phyloP scores from a whole-genome alignment of 2,888 invertebrate species.

The Hoplodrina blanda region DNA sequence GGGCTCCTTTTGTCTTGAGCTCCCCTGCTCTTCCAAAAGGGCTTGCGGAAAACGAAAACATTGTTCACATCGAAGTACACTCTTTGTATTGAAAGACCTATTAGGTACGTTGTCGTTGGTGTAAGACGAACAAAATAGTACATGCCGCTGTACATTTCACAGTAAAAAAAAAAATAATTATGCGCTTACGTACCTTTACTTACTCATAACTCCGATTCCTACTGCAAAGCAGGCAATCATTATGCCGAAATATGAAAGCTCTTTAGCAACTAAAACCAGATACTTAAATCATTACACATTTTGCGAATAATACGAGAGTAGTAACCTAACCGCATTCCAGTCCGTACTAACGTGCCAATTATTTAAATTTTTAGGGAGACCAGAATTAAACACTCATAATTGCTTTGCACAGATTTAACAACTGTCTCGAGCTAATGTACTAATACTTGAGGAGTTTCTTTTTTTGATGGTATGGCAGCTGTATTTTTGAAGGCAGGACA shows the following conservation, averaged over 20 bases:
- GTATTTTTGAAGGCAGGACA: conserved; percentile 74
- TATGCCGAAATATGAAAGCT: neutral
- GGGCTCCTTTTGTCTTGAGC: conserved; percentile 48
- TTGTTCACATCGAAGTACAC: conserved; percentile 2
- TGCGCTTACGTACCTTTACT: neutral
- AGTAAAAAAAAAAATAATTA: conserved; percentile 8
- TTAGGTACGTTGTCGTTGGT: neutral
- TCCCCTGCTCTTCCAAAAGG: conserved; percentile 38
- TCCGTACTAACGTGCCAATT: neutral
- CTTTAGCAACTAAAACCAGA: neutral
- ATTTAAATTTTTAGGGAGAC: conserved; percentile 2
- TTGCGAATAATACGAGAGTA: neutral
- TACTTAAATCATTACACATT: neutral
- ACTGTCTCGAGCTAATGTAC: conserved; percentile 36
- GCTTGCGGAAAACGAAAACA: conserved; percentile 33
- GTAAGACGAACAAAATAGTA: conserved; percentile 2
- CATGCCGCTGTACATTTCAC: neutral
- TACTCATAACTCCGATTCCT: neutral
- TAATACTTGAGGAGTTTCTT: conserved; percentile 35
- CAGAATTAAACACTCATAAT: conserved; percentile 2
- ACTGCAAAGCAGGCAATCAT: neutral
- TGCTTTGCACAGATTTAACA: conserved; percentile 43
- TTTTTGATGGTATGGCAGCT: conserved; percentile 69
- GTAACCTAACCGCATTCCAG: conserved; percentile 6
- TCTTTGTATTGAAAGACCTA: neutral